These are phyloP conservation scores for Parnassius smintheus DNA, from an alignment of 2,888 invertebrate species.

Conservation along the genomic window DNA sequence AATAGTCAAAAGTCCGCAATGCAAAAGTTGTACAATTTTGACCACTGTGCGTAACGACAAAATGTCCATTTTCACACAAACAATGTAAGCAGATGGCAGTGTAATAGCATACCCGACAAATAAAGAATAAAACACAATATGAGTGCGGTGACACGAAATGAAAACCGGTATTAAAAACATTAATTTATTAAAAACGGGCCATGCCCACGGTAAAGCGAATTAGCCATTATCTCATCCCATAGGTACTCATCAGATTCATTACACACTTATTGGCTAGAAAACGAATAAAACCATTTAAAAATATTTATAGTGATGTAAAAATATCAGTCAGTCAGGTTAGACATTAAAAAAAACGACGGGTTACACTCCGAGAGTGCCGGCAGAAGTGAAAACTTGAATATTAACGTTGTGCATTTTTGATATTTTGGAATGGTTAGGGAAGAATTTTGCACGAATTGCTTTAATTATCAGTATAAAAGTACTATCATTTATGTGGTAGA, in stretches of 20 bases:
- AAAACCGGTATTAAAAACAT: conserved; percentile 71
- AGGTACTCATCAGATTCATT: conserved; percentile 76
- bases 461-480: too few relatives aligned
- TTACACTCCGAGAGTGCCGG: neutral
- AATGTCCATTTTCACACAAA: conserved; percentile 23
- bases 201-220: conserved; percentile 70
- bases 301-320: conserved; percentile 48
- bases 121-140: conserved; percentile 43
- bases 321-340: conserved; percentile 9
- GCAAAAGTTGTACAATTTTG: neutral
- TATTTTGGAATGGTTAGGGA: too few relatives aligned
- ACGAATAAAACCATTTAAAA: conserved; percentile 74
- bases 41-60: neutral
- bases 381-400: too few relatives aligned
- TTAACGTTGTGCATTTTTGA: too few relatives aligned
- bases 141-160: conserved; percentile 61
- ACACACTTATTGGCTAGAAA: conserved; percentile 74
- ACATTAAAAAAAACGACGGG: too few relatives aligned
- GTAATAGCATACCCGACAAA: conserved; percentile 35
- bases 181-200: conserved; percentile 60
- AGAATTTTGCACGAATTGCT: too few relatives aligned
- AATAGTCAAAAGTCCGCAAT: neutral
- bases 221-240: conserved; percentile 69
- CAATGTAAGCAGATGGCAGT: conserved; percentile 16
- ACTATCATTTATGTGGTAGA: too few relatives aligned